phyloP scores from a whole-genome alignment of 2,888 invertebrate species.

The Mechanitis messenoides region DNA sequence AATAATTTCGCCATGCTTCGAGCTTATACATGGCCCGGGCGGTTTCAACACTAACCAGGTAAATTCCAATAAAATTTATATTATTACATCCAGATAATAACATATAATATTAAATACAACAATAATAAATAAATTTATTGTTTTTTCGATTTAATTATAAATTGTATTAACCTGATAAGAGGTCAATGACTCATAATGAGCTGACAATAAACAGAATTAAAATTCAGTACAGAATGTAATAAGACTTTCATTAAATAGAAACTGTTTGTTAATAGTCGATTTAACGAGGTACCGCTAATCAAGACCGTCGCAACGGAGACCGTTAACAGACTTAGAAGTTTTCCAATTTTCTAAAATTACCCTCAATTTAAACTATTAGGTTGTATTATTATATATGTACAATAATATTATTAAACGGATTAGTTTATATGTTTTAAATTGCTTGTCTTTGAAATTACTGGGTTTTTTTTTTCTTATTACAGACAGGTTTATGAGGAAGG shows the following conservation, averaged over 20 bases:
- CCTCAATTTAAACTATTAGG: conserved; percentile 40
- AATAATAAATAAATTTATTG: neutral
- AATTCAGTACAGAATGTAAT: conserved; percentile 24
- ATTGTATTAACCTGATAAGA: neutral
- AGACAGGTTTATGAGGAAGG: too few species aligned
- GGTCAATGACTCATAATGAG: conserved; percentile 9
- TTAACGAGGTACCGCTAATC: conserved; percentile 60
- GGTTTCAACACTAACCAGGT: too few species aligned
- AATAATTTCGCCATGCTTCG: too few species aligned
- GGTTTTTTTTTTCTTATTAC: too few species aligned
- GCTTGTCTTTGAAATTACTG: neutral
- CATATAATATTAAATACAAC: neutral
- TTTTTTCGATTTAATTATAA: conserved; percentile 1
- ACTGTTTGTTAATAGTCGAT: conserved; percentile 56
- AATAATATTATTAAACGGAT: neutral
- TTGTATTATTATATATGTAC: neutral
- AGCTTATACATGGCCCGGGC: too few species aligned
- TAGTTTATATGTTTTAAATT: neutral
- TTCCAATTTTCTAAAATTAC: conserved; percentile 64
- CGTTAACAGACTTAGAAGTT: conserved; percentile 57
- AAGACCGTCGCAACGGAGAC: conserved; percentile 43
- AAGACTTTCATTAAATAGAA: conserved; percentile 53
- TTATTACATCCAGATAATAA: too few species aligned
- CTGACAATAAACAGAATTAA: conserved; percentile 17
- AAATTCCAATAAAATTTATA: too few species aligned